Evolutionary conservation across 2,797 vertebrate species (phyloP).

Genomic region (Coccyzus lansbergi): DNA sequence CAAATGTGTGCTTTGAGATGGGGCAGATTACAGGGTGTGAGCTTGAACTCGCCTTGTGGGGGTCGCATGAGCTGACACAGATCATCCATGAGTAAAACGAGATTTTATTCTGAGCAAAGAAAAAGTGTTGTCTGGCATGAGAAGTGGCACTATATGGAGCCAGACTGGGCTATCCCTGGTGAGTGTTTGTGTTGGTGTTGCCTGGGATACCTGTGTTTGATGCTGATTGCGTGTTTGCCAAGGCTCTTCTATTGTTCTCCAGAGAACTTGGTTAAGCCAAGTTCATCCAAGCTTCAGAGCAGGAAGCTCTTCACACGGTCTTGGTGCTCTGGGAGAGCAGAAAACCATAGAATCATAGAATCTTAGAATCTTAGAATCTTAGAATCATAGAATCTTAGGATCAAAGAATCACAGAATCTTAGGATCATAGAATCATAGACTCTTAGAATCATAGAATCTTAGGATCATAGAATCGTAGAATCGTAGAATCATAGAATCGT

Average conservation of each 20-base stretch:
- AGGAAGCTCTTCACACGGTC: rapidly evolving
- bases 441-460: too few species aligned
- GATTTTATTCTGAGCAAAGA: background rate
- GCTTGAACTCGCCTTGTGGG: background rate
- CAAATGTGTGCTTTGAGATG: background rate
- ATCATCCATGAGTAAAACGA: background rate
- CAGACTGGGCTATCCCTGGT: rapidly evolving
- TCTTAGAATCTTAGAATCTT: too few species aligned
- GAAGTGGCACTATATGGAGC: background rate
- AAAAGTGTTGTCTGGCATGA: background rate
- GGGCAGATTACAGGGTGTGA: background rate
- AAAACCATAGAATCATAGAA: too few species aligned
- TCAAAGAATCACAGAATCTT: too few species aligned
- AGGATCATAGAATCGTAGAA: too few species aligned
- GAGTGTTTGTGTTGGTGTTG: background rate
- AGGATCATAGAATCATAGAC: too few species aligned
- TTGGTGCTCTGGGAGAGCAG: background rate
- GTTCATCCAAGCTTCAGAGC: rapidly evolving
- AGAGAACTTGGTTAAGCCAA: background rate
- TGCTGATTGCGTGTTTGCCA: rapidly evolving
- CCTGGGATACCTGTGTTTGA: background rate
- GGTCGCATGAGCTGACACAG: background rate
- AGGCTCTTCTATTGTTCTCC: background rate
- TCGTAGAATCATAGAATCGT: too few species aligned
- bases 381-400: too few species aligned